Evolutionary conservation across 2,113 vertebrate genomes (phyloP).

Genomic region (Bos javanicus): DNA sequence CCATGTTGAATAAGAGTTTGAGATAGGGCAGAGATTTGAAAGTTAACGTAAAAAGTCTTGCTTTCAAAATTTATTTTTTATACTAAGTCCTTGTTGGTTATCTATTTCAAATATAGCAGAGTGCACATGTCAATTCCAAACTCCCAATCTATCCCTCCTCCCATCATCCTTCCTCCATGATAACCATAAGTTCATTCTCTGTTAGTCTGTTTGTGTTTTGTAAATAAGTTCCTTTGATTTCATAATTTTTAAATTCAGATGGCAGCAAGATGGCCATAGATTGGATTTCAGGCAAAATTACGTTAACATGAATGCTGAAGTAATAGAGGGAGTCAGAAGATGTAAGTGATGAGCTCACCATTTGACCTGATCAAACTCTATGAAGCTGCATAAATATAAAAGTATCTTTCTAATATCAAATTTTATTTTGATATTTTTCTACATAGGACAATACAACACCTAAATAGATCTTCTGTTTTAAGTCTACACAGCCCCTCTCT

Average conservation of each 20-base stretch:
- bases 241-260: neutral
- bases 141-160: neutral
- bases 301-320: neutral
- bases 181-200: neutral
- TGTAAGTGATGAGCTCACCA: neutral
- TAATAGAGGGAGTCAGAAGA: neutral
- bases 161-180: neutral
- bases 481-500: neutral
- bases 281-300: neutral
- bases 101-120: neutral
- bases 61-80: neutral
- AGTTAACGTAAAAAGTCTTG: neutral
- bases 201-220: neutral
- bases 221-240: neutral
- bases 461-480: conserved; percentile 7
- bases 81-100: neutral
- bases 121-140: neutral
- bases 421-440: conserved; percentile 7
- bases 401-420: neutral
- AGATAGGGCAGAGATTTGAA: neutral
- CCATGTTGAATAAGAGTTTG: neutral
- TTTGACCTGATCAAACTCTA: neutral
- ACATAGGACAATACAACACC: neutral
- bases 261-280: neutral
- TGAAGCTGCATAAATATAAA: neutral